phyloP scores from a whole-genome alignment of 2,797 vertebrate species.

The Enoplosus armatus region DNA sequence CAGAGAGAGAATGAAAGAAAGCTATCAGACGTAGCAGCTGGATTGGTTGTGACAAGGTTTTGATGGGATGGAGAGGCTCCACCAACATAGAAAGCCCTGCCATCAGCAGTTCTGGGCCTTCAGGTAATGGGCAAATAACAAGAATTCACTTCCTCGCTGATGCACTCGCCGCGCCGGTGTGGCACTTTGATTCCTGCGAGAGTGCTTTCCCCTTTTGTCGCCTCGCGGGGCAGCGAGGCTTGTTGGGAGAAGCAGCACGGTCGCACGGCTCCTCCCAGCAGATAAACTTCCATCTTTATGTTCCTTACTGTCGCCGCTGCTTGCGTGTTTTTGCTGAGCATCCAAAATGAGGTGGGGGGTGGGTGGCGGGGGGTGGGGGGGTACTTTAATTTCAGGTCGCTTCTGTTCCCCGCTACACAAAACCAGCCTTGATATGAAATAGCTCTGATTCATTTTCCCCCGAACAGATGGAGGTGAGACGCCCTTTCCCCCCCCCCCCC shows the following conservation, averaged over 20 bases:
- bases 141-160: conserved; percentile 57
- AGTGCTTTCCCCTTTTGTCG: conserved; percentile 73
- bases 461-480: conserved; percentile 61
- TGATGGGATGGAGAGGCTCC: conserved; percentile 70
- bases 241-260: background rate
- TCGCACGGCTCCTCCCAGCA: conserved; percentile 12
- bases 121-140: conserved; percentile 72
- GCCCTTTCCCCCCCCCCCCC: conserved; percentile 22
- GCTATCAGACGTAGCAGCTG: conserved; percentile 76
- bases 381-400: conserved; percentile 15
- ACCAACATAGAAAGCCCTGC: conserved; percentile 62
- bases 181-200: conserved; percentile 52
- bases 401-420: conserved; percentile 29
- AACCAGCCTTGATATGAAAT: conserved; percentile 39
- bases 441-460: conserved; percentile 37
- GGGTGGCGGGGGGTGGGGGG: no score
- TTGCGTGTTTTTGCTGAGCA: conserved; percentile 51
- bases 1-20: conserved; percentile 62
- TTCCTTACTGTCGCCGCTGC: background rate
- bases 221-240: conserved; percentile 35
- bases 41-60: conserved; percentile 75
- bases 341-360: conserved; percentile 17
- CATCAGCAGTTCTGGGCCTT: conserved; percentile 76
- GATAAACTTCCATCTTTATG: conserved; percentile 57
- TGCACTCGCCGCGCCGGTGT: conserved; percentile 48